Base-by-base conservation (phyloP, 2,888 invertebrate species). In the Sinelater perroti region DNA sequence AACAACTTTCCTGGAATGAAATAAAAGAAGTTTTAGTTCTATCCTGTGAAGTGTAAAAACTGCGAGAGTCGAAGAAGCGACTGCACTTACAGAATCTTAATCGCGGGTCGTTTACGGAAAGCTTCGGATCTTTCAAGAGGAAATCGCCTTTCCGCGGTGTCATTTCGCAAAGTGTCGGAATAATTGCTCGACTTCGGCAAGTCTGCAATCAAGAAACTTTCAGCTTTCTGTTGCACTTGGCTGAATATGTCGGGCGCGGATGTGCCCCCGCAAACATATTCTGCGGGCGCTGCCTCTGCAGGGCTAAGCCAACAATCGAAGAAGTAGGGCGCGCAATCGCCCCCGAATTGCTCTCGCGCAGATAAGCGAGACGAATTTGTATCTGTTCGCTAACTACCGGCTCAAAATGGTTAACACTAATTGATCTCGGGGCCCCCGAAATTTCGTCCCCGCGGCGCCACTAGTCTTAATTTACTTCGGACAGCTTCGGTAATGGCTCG, bases 191-290 rank as follows among this genome's bases (percentile, higher is more conserved):
- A 35, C 53, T 31, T 17, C 16, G 44, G 24, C 16, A 56, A 56
- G 42, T 56, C 35, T 26, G 35, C 49, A 56, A 56, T 56, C 49
- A 49, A 49, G 40, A 49, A 56, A 56, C 49, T 56, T 55, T 56
- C 11, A 40, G 31, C 30, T 38, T 24, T 35, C 10, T 45, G n/a
- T 16, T 11, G 11, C 13, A 7, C n/a, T n/a, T n/a, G n/a, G n/a
- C n/a, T n/a, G n/a, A n/a, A n/a, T n/a, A n/a, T n/a, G n/a, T n/a
- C n/a, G n/a, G n/a, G n/a, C n/a, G n/a, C n/a, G n/a, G n/a, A n/a
- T n/a, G n/a, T n/a, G n/a, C n/a, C n/a, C n/a, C n/a, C n/a, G n/a
- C n/a, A n/a, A n/a, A n/a, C n/a, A n/a, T n/a, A n/a, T n/a, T n/a
- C n/a, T n/a, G n/a, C n/a, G n/a, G n/a, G n/a, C n/a, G n/a, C n/a